These are phyloP conservation scores for Limonius californicus DNA, from an alignment of 1,140 invertebrate genomes.

Conservation along the genomic window DNA sequence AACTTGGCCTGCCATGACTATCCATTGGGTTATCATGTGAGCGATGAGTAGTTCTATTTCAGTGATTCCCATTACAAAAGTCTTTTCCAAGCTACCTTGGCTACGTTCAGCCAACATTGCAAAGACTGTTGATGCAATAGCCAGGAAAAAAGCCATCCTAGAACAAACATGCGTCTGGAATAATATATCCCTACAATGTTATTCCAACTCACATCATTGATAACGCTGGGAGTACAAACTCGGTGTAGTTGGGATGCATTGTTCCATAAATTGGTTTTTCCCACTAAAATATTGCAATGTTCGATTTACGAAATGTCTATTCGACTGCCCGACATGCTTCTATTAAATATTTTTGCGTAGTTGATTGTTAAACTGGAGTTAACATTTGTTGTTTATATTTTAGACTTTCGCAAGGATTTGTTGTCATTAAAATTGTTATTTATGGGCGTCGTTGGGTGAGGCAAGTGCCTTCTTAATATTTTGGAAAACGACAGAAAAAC, in stretches of 20 bases:
- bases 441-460: too few relatives aligned
- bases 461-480: too few relatives aligned
- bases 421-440: too few relatives aligned
- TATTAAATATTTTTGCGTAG: too few relatives aligned
- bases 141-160: not conserved
- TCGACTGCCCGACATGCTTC: too few relatives aligned
- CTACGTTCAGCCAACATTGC: not conserved
- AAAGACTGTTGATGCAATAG: not conserved
- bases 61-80: not conserved
- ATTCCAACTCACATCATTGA: not conserved
- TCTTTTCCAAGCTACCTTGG: not conserved
- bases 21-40: not conserved
- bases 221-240: not conserved
- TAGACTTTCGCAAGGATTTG: too few relatives aligned
- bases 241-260: not conserved
- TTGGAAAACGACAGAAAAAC: too few relatives aligned
- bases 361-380: too few relatives aligned
- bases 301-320: too few relatives aligned
- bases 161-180: conserved; percentile 19
- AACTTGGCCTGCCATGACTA: not conserved
- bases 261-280: not conserved
- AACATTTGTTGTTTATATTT: too few relatives aligned
- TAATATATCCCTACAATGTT: too few relatives aligned
- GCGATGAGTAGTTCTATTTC: not conserved
- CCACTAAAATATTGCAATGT: too few relatives aligned